These are phyloP conservation scores for Fulmarus glacialis DNA, from an alignment of 2,113 vertebrate species.

Conservation along the genomic window DNA sequence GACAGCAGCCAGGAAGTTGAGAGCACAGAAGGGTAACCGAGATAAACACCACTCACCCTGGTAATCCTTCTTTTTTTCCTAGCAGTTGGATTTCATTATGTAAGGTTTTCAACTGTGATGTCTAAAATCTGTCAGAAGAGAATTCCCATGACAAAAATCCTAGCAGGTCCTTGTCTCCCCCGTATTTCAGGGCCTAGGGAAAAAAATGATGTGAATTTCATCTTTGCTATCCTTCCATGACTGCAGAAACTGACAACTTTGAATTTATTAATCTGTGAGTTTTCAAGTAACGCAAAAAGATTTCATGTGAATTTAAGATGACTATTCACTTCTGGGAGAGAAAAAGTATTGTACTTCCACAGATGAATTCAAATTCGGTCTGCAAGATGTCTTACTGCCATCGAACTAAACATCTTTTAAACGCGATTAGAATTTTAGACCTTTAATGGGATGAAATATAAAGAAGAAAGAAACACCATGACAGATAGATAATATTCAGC, in stretches of 20 bases:
- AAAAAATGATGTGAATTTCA: neutral
- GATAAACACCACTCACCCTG: neutral
- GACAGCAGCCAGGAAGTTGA: neutral
- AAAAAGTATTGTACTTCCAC: conserved; percentile 28
- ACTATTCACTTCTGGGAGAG: neutral
- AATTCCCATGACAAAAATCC: neutral
- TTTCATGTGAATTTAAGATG: conserved; percentile 24
- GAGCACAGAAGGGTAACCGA: neutral
- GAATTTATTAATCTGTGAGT: neutral
- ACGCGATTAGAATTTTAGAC: conserved; percentile 29
- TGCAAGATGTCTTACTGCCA: conserved; percentile 51
- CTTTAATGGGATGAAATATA: neutral
- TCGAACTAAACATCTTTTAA: conserved; percentile 57
- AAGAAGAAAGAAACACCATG: neutral
- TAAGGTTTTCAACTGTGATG: neutral
- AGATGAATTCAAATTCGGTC: conserved; percentile 55
- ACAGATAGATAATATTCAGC: neutral
- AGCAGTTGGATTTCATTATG: neutral
- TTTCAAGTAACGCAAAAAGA: conserved; percentile 48
- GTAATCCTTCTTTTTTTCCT: neutral
- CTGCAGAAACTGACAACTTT: neutral
- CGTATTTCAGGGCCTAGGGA: neutral
- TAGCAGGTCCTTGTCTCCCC: neutral
- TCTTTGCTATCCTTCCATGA: neutral
- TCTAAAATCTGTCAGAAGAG: neutral